Evolutionary conservation across 2,888 invertebrate genomes (phyloP).

Genomic region (Stenotaenia linearis): DNA sequence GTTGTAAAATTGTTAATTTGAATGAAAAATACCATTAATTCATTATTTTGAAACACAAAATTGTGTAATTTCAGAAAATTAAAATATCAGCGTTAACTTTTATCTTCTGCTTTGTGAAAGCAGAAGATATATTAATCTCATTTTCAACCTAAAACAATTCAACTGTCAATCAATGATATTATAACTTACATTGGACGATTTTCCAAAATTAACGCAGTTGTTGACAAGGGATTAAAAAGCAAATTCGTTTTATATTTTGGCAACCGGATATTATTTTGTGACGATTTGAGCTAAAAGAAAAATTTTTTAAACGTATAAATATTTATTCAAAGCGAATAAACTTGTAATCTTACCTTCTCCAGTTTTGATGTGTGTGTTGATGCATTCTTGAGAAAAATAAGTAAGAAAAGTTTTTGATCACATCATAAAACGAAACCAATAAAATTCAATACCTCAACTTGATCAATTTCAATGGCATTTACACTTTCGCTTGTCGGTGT

Average conservation of each 20-base stretch:
- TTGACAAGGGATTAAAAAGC: conserved; percentile 34
- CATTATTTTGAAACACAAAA: no score
- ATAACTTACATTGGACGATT: conserved; percentile 55
- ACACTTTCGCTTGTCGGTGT: background rate
- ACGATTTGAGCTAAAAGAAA: background rate
- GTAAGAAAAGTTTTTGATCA: background rate
- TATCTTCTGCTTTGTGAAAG: no score
- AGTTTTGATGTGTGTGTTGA: background rate
- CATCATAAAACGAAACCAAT: background rate
- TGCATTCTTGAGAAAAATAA: background rate
- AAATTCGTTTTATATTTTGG: background rate
- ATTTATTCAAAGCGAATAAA: background rate
- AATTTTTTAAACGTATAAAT: background rate
- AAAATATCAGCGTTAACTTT: no score
- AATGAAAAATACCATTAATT: no score
- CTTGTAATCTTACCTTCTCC: background rate
- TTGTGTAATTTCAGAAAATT: no score
- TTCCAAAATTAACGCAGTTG: conserved; percentile 43
- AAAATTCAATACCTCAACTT: background rate
- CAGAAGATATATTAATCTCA: no score
- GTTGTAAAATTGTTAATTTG: no score
- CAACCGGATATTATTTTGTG: background rate
- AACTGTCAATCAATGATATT: background rate
- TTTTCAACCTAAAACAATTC: background rate
- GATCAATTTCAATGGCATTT: background rate